Percentiles rank a stretch among this genome's conserved stretches.
Evolutionary conservation across 2,797 vertebrate genomes (phyloP).

Genomic region (Scolopax rusticola): DNA sequence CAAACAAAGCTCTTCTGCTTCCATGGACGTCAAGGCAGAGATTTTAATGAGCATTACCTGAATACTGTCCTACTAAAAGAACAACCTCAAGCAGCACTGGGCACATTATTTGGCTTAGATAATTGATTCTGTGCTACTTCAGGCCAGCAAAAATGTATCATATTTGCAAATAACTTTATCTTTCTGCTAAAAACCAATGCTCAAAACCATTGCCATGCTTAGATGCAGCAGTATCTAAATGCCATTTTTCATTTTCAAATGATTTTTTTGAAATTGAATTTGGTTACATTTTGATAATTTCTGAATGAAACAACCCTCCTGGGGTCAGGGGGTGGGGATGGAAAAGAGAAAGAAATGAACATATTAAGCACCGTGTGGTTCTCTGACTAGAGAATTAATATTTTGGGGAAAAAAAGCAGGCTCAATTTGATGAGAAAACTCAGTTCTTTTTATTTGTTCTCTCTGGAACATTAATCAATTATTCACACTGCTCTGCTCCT

Average conservation of each 20-base stretch:
- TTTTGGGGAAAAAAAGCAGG: not conserved
- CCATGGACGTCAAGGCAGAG: fast-evolving
- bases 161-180: not conserved
- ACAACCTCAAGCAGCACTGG: not conserved
- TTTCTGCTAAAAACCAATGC: not conserved
- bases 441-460: constrained; percentile 27
- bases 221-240: not conserved
- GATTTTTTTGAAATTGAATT: not conserved
- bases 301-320: not conserved
- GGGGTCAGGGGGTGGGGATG: too few species aligned
- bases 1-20: not conserved
- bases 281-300: not conserved
- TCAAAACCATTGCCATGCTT: not conserved
- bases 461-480: constrained; percentile 7
- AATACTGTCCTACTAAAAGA: not conserved
- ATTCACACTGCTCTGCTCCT: not conserved
- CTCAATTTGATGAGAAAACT: not conserved
- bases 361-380: not conserved
- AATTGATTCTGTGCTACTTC: not conserved
- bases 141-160: not conserved
- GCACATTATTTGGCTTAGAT: not conserved
- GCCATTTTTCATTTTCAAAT: not conserved
- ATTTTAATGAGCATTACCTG: not conserved
- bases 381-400: not conserved
- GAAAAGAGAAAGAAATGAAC: not conserved